These are phyloP conservation scores for Lutjanus erythropterus DNA, from an alignment of 2,113 vertebrate genomes.

Conservation along the genomic window DNA sequence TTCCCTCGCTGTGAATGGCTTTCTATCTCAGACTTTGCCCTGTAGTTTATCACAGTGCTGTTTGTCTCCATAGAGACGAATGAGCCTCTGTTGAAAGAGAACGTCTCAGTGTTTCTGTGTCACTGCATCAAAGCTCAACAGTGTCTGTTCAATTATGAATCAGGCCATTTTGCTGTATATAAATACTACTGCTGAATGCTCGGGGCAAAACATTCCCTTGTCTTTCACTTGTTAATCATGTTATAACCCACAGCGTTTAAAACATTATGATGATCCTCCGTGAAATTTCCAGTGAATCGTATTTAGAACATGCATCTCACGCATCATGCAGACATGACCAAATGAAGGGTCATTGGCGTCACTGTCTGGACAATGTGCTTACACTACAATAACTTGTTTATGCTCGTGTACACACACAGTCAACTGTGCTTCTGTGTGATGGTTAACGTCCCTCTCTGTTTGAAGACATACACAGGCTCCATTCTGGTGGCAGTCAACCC, in stretches of 20 bases:
- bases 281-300: neutral
- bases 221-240: neutral
- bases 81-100: slow-evolving; percentile 59
- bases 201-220: neutral
- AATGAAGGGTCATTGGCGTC: neutral
- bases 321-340: neutral
- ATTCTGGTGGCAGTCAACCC: slow-evolving; percentile 98
- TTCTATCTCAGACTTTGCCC: slow-evolving; percentile 79
- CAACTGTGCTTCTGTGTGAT: slow-evolving; percentile 12
- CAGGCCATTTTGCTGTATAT: slow-evolving; percentile 32
- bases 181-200: slow-evolving; percentile 14
- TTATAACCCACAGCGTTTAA: neutral
- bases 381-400: slow-evolving; percentile 19
- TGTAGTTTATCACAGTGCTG: slow-evolving; percentile 63
- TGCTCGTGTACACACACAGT: slow-evolving; percentile 11
- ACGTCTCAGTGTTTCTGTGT: slow-evolving; percentile 40
- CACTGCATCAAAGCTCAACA: slow-evolving; percentile 30
- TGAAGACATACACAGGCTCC: slow-evolving; percentile 95
- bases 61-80: slow-evolving; percentile 78
- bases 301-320: neutral
- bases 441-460: slow-evolving; percentile 43
- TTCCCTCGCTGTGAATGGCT: neutral
- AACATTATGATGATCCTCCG: neutral
- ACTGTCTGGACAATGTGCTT: neutral
- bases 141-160: slow-evolving; percentile 48